Base-by-base conservation (phyloP, 37 sponge, comb jelly and placozoan species). In the Bolinopsis microptera region DNA sequence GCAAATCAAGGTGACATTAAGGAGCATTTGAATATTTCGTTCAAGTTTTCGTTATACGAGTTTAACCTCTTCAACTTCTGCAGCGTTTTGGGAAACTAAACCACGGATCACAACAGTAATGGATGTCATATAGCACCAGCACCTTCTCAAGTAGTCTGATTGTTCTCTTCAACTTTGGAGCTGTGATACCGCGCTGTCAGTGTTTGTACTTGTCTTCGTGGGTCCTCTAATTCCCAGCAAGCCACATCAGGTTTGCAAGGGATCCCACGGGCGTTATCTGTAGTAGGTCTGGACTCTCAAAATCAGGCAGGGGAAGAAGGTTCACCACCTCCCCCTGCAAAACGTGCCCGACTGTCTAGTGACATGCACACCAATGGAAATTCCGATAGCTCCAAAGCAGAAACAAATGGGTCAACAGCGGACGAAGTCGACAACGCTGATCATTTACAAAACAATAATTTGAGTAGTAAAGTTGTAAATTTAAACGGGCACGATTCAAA, bases 311-410 rank as follows among this genome's bases (percentile, higher is more conserved):
- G 80, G 80, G 80, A 77, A 77, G 80, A 77, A 32, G 80, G 80
- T 77, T 77, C 80, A 77, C 80, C 80, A 13, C 80, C 80, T 77
- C 80, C 80, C 80, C 80, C 80, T 77, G 80, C 80, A 1, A 77
- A 77, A 18, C 80, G 80, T 32, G 36, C 35, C 18, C 80, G 80
- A 0, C 27, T 77, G 0, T 35, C 80, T 16, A 77, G 80, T 77
- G 80, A 77, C 80, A 77, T 77, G 80, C 80, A 77, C 80, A 32
- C 80, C 80, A 77, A 77, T 77, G 80, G 80, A 34, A 77, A 34
- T 32, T 32, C 80, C 33, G 80, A 77, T 31, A 33, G 36, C 80
- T 77, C 80, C 9, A 77, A 77, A 77, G 34, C 32, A 77, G 80
- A 77, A 34, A 77, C 80, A 13, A 77, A 77, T 36, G 80, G 80